A percentile compares a stretch with the other conserved stretches of the same genome.
Conservation (phyloP, 2,888 invertebrate genomes). For the Drosophila neutralis region DNA sequence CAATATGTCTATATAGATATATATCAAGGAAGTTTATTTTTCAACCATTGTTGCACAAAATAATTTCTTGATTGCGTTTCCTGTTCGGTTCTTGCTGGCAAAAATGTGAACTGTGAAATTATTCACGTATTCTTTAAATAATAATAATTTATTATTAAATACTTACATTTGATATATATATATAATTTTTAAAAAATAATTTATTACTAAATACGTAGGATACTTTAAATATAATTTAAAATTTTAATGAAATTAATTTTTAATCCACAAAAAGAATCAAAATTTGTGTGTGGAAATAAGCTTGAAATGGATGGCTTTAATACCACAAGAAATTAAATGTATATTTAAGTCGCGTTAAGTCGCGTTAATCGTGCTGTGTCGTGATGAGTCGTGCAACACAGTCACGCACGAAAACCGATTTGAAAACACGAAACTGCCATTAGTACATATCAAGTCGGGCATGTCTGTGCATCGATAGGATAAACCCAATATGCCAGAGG, state of each 20-base stretch:
- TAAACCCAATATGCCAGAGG: background rate
- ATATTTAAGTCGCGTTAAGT: background rate
- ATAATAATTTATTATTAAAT: background rate
- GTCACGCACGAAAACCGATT: background rate
- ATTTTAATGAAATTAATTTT: background rate
- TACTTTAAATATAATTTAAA: background rate
- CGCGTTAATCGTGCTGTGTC: background rate
- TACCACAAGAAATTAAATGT: background rate
- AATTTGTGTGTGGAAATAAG: background rate
- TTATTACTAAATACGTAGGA: background rate
- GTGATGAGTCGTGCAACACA: background rate
- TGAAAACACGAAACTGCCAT: background rate
- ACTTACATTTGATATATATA: background rate
- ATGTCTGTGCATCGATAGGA: background rate
- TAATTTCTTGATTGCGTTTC: conserved; percentile 31
- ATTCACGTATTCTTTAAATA: background rate
- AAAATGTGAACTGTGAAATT: background rate
- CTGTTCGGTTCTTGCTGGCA: background rate
- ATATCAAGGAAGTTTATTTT: conserved; percentile 49
- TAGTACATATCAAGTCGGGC: background rate
- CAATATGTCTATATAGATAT: conserved; percentile 49
- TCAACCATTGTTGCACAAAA: conserved; percentile 11
- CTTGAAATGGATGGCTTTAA: background rate
- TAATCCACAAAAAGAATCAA: background rate
- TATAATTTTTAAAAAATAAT: background rate